A percentile compares a stretch with the other conserved stretches of the same genome.
Conservation (phyloP, 2,888 invertebrate species). For the Epinotia demarniana region DNA sequence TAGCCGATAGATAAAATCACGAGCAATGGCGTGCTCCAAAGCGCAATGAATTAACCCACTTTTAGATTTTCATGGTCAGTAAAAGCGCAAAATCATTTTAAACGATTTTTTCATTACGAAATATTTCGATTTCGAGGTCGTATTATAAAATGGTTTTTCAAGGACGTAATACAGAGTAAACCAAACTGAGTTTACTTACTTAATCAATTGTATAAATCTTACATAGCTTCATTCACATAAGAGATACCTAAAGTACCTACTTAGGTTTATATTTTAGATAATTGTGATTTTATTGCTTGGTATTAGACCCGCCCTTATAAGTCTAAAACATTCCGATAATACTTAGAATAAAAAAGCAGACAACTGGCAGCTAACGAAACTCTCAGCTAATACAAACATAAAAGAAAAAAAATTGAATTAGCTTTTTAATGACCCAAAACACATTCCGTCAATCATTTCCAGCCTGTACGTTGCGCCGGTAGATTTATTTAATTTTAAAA, state of each 20-base stretch:
- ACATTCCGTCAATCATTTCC: slow-evolving; percentile 52
- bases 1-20: slow-evolving; percentile 45
- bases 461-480: slow-evolving; percentile 52
- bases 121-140: slow-evolving; percentile 57
- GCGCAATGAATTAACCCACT: slow-evolving; percentile 55
- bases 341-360: neutral
- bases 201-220: neutral
- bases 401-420: slow-evolving; percentile 40
- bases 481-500: slow-evolving; percentile 61
- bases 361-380: neutral
- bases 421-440: slow-evolving; percentile 35
- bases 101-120: slow-evolving; percentile 55
- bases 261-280: too few relatives aligned
- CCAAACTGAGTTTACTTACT: neutral
- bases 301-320: neutral
- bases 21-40: slow-evolving; percentile 46
- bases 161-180: slow-evolving; percentile 3
- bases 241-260: too few relatives aligned
- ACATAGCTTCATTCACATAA: too few relatives aligned
- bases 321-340: neutral
- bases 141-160: slow-evolving; percentile 35
- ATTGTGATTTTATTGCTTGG: neutral
- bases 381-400: neutral
- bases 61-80: slow-evolving; percentile 62
- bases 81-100: slow-evolving; percentile 60